Base-by-base conservation (phyloP, 2,888 invertebrate genomes). In the Scaptomyza tumidula region DNA sequence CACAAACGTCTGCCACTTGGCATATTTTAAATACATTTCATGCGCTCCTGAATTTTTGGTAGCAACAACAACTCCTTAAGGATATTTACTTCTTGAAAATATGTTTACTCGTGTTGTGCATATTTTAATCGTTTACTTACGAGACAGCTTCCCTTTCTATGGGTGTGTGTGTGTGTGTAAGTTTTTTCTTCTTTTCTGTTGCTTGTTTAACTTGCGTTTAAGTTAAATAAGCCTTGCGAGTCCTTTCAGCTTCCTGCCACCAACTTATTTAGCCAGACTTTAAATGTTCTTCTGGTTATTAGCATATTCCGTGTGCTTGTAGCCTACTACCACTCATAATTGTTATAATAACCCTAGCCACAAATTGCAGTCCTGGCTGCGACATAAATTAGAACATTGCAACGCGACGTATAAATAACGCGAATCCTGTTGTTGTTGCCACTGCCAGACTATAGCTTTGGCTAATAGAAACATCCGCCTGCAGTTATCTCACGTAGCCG, bases 21-120 rank as follows among this genome's bases (percentile, higher is more conserved):
- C 86, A 85, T 89, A 76, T 87, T 89, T 90, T 89, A 90, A 90
- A 90, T 88, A 90, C 89, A 89, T 90, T 90, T 89, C 88, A 87
- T 87, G 82, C 79, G 86, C 84, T 86, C 78, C 89, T 88, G 89
- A 88, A 81, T 84, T 80, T 41, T 80, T 64, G 78, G 64, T 69
- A 11, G 50, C n/a, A 24, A 11, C 37, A 64, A 56, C 59, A 35
- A 63, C 44, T 75, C 75, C 90, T 90, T 75, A 79, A 90, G 90
- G 90, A 90, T 90, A 90, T 90, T 90, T 90, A 82, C 90, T 90
- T 80, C 90, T 89, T 89, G 80, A 90, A 89, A 89, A 90, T 90
- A 86, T 90, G 90, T 90, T 90, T 90, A 90, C 90, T 90, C 88
- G 85, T 90, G 90, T 90, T 90, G 90, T 90, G 90, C 90, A 90